Conservation (phyloP, 2,113 vertebrate genomes). For the Melospiza georgiana region DNA sequence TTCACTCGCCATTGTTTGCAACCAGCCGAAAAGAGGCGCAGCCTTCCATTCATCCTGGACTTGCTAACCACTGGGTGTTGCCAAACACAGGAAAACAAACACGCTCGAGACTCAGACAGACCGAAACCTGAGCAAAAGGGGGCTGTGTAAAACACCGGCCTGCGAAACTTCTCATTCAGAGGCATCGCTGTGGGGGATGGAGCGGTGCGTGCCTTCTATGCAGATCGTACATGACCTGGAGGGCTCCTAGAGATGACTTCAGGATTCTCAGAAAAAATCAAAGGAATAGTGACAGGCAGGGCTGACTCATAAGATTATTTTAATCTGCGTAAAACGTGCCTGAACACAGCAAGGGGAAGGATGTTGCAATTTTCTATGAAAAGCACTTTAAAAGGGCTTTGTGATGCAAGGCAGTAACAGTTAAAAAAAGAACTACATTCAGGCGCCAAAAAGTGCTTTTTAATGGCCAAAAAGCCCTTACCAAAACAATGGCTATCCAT, state of each 20-base stretch:
- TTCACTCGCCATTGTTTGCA: conserved; percentile 17
- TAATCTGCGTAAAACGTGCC: conserved; percentile 20
- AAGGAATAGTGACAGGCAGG: neutral
- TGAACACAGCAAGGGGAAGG: conserved; percentile 14
- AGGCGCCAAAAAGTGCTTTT: neutral
- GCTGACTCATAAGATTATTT: conserved; percentile 40
- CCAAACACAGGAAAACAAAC: neutral
- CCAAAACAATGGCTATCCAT: conserved; percentile 17
- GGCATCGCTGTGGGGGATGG: neutral
- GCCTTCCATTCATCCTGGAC: neutral
- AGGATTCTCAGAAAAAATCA: conserved; percentile 13
- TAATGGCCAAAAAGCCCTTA: neutral
- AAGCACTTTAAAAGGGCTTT: neutral
- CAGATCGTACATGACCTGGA: neutral
- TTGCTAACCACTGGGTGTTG: neutral
- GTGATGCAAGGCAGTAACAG: neutral
- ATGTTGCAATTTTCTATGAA: conserved; percentile 21
- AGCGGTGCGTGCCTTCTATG: neutral
- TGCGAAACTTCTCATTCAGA: neutral
- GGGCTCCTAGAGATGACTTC: neutral
- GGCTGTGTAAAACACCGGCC: neutral
- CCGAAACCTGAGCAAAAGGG: neutral
- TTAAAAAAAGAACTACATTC: conserved; percentile 22
- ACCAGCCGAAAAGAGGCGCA: neutral
- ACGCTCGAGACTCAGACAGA: neutral